These are phyloP conservation scores for Bombus terrestris DNA, from an alignment of 1,140 invertebrate genomes.

Conservation along the genomic window DNA sequence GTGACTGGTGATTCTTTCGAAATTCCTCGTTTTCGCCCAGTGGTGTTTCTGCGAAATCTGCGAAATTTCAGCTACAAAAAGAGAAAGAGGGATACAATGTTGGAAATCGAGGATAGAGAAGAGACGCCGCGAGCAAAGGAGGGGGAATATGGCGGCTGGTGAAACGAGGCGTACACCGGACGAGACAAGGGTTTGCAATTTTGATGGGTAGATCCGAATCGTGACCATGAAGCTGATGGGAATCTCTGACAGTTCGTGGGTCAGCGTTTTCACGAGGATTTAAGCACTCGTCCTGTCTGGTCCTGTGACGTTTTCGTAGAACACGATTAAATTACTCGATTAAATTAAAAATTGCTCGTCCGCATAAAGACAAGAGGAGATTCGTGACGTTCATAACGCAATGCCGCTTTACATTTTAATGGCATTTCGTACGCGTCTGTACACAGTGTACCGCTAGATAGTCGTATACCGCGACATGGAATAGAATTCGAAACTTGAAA, in stretches of 20 bases:
- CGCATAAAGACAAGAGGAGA: neutral
- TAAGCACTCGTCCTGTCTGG: neutral
- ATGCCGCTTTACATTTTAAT: neutral
- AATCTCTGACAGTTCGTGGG: slow-evolving; percentile 32
- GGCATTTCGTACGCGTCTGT: neutral
- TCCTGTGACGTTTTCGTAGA: neutral
- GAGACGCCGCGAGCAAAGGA: neutral
- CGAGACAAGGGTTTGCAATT: slow-evolving; percentile 41
- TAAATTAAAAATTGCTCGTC: neutral
- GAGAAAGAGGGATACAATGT: neutral
- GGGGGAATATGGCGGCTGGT: neutral
- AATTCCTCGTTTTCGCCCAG: neutral
- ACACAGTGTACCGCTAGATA: too few species aligned
- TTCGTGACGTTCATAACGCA: neutral
- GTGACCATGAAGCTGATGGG: slow-evolving; percentile 38
- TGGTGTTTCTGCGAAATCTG: slow-evolving; percentile 6
- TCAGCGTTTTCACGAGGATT: slow-evolving; percentile 42
- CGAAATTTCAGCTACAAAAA: neutral
- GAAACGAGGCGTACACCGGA: too few species aligned
- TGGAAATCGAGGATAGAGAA: neutral
- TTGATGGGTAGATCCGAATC: slow-evolving; percentile 34
- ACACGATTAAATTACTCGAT: neutral
- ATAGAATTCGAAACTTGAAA: neutral
- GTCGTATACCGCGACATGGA: neutral
- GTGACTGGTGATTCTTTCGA: neutral